These are phyloP conservation scores for Belgica antarctica DNA, from an alignment of 2,888 invertebrate species.

Conservation along the genomic window DNA sequence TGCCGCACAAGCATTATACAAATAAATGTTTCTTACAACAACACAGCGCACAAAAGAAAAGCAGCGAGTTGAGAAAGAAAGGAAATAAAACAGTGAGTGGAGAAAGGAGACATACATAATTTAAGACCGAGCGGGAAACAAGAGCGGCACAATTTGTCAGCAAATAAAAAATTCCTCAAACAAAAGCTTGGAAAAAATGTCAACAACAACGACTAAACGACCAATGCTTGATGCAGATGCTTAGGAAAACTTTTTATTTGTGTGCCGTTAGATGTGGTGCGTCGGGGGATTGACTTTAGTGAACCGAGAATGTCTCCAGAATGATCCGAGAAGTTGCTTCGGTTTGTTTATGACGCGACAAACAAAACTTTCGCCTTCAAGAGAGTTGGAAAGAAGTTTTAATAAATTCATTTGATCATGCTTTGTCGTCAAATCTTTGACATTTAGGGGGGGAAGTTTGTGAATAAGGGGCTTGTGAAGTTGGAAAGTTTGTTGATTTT, in stretches of 20 bases:
- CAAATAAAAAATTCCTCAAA: slow-evolving; percentile 24
- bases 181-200: background rate
- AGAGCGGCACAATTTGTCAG: slow-evolving; percentile 30
- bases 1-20: background rate
- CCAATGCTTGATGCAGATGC: slow-evolving; percentile 22
- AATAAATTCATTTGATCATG: no score
- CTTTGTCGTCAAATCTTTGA: no score
- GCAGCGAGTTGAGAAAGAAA: background rate
- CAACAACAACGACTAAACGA: background rate
- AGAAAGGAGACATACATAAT: slow-evolving; percentile 8
- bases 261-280: background rate
- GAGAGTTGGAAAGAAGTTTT: no score
- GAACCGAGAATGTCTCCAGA: no score
- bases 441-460: no score
- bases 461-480: no score
- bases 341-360: background rate
- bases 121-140: slow-evolving; percentile 14
- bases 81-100: background rate
- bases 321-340: background rate
- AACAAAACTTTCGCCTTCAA: no score
- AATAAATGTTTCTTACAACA: background rate
- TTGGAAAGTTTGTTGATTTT: no score
- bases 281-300: background rate
- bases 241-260: background rate
- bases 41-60: background rate